phyloP scores from a whole-genome alignment of 2,888 invertebrate genomes.

The Diarsia dahlii region DNA sequence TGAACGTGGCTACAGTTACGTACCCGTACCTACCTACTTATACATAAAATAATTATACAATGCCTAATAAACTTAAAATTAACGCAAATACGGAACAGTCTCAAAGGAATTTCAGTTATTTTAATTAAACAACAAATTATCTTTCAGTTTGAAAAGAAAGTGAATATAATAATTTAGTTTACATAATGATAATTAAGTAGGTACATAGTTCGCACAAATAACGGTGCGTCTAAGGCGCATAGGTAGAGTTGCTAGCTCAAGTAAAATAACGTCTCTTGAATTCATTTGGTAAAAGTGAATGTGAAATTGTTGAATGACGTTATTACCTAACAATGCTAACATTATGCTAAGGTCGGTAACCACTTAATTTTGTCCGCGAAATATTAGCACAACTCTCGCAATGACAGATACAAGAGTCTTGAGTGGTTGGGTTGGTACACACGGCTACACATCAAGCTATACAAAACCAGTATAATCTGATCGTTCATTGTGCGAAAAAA shows the following conservation, averaged over 20 bases:
- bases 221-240: background rate
- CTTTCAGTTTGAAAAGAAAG: slow-evolving; percentile 20
- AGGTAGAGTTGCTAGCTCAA: background rate
- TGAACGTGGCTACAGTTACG: slow-evolving; percentile 9
- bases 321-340: slow-evolving; percentile 2
- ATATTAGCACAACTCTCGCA: slow-evolving; percentile 29
- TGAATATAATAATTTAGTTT: background rate
- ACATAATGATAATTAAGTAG: background rate
- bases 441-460: too few relatives aligned
- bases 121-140: slow-evolving; percentile 36
- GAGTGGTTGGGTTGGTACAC: background rate
- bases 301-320: background rate
- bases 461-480: too few relatives aligned
- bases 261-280: background rate
- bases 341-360: background rate
- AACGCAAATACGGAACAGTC: background rate
- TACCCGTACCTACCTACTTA: background rate
- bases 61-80: background rate
- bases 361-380: background rate
- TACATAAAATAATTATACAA: background rate
- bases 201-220: background rate
- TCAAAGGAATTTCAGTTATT: slow-evolving; percentile 39
- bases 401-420: slow-evolving; percentile 12
- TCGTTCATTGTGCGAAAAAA: too few relatives aligned
- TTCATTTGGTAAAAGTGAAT: slow-evolving; percentile 19